Base-by-base conservation (phyloP, 2,113 vertebrate species). In the Apodemus sylvaticus region DNA sequence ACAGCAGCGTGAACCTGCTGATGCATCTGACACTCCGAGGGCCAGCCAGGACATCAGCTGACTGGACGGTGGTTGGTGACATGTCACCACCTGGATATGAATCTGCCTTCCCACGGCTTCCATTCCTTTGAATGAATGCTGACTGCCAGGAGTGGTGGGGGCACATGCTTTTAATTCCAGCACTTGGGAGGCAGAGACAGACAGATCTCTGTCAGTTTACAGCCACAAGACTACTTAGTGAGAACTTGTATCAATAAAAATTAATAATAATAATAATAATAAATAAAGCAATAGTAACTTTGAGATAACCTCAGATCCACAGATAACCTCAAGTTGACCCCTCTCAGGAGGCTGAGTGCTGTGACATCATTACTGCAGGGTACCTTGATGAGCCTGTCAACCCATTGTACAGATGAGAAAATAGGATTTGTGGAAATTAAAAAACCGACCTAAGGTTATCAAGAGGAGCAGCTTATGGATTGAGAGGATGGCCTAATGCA, bases 351-450 rank as follows among this genome's bases (percentile, higher is more conserved):
- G 34, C 34, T 64, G 53, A 62, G 31, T 51, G 5, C 71, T 45
- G 62, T n/a, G 78, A 78, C 3, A 0, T 36, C 14, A 24, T 71
- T 29, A 53, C 77, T 36, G 34, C 36, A 11, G 39, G 78, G 66
- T 4, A 55, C 86, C 79, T 13, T 42, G 53, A 19, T n/a, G 42
- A 29, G 48, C 53, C 20, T n/a, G 51, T 53, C 76, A 79, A 31
- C 39, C 86, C 64, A 66, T n/a, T 62, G 70, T 86, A 74, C 36
- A 76, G 79, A 51, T 77, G 85, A 95, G n/a, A 71, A 93, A 58
- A 92, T 39, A 92, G 89, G 73, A 1, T 82, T 36, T 82, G n/a
- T 88, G 19, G 34, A 82, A 91, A 73, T 78, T 53, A 55, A n/a
- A 55, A 78, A 55, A 91, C 36, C 39, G 16, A 5, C n/a, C 82